Evolutionary conservation across 2,113 vertebrate genomes (phyloP).

Genomic region (Oryzias javanicus): DNA sequence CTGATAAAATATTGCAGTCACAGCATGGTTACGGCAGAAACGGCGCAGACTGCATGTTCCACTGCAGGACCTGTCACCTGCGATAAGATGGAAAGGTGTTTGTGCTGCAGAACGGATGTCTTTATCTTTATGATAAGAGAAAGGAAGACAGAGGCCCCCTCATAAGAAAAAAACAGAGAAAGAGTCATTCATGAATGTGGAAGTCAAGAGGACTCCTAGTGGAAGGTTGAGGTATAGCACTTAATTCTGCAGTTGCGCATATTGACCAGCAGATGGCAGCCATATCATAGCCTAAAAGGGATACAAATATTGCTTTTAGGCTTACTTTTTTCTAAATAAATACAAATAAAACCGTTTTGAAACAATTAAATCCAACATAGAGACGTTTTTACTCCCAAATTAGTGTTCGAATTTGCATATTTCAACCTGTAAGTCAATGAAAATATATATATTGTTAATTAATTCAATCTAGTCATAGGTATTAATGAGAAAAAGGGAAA

Average conservation of each 20-base stretch:
- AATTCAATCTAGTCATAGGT: constrained; percentile 10
- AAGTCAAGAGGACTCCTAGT: constrained; percentile 36
- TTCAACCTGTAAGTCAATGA: constrained; percentile 31
- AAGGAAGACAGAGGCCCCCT: constrained; percentile 2
- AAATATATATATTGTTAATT: constrained; percentile 11
- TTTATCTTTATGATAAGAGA: constrained; percentile 33
- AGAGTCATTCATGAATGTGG: neutral
- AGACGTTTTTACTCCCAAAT: no score
- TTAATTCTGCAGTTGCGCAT: neutral
- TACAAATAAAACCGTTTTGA: neutral
- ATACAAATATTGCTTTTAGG: neutral
- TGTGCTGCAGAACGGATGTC: neutral
- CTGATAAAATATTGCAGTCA: constrained; percentile 23
- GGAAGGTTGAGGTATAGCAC: constrained; percentile 5
- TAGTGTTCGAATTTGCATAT: neutral
- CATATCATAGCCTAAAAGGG: constrained; percentile 23
- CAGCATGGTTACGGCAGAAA: neutral
- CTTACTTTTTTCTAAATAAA: neutral
- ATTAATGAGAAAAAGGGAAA: neutral
- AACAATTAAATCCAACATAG: neutral
- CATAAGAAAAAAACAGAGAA: neutral
- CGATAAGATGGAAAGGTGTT: constrained; percentile 23
- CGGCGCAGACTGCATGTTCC: neutral
- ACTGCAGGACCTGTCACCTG: neutral
- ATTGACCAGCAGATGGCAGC: constrained; percentile 66